Evolutionary conservation across 2,113 vertebrate genomes (phyloP).

Genomic region (Bostrychus sinensis): DNA sequence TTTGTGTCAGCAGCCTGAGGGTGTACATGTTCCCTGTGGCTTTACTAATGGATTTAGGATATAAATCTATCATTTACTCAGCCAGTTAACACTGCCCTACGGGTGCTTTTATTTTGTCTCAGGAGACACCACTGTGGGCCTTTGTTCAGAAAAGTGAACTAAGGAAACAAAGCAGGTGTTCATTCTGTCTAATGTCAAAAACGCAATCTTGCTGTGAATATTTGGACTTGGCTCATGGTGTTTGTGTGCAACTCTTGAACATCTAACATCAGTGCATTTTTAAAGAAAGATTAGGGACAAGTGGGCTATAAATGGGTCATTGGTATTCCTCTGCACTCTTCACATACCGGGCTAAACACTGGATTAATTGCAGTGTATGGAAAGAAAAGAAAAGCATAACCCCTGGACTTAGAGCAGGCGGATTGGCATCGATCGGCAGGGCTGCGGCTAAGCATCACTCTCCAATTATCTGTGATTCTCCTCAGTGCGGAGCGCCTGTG

Average conservation of each 20-base stretch:
- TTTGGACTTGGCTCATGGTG: constrained; percentile 5
- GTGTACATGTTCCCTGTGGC: constrained; percentile 62
- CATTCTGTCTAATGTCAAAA: constrained; percentile 31
- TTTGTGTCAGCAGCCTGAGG: constrained; percentile 44
- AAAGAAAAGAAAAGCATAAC: constrained; percentile 78
- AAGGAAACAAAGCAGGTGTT: constrained; percentile 31
- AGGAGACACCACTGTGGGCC: constrained; percentile 48
- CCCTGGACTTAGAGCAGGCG: constrained; percentile 67
- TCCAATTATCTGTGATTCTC: constrained; percentile 77
- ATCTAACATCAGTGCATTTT: constrained; percentile 28
- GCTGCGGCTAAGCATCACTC: constrained; percentile 73
- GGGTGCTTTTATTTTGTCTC: constrained; percentile 63
- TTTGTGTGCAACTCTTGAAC: constrained; percentile 4
- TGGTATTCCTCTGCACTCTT: constrained; percentile 73
- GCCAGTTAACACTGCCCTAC: constrained; percentile 74
- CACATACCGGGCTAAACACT: constrained; percentile 67
- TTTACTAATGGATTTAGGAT: constrained; percentile 78
- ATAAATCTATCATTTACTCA: constrained; percentile 79
- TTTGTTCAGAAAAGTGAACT: constrained; percentile 37
- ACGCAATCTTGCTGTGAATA: constrained; percentile 22
- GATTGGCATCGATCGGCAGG: constrained; percentile 73
- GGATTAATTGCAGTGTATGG: constrained; percentile 76
- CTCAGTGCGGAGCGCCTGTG: constrained; percentile 57
- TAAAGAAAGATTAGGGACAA: constrained; percentile 57
- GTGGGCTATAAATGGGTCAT: constrained; percentile 70